Percentiles rank a stretch among this genome's conserved stretches.
Evolutionary conservation across 2,888 invertebrate genomes (phyloP).

Genomic region (Ectemnius continuus): DNA sequence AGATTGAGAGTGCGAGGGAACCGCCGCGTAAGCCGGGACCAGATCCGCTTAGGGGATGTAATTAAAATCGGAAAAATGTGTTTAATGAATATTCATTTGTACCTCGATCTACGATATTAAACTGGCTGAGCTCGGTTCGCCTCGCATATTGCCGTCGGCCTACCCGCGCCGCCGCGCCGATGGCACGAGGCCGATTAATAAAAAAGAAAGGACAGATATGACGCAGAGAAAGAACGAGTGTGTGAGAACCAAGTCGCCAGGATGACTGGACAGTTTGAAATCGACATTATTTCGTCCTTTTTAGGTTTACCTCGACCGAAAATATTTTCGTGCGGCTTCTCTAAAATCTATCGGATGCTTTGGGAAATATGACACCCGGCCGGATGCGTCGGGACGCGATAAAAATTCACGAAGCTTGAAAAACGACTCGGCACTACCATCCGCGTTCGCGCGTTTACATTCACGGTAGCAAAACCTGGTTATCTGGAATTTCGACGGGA

Average conservation of each 20-base stretch:
- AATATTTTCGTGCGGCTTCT: slow-evolving; percentile 44
- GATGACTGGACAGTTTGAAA: slow-evolving; percentile 49
- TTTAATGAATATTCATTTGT: slow-evolving; percentile 75
- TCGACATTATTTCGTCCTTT: slow-evolving; percentile 35
- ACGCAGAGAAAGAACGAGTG: slow-evolving; percentile 15
- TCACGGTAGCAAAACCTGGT: slow-evolving; percentile 39
- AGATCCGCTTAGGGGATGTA: slow-evolving; percentile 77
- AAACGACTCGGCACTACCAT: slow-evolving; percentile 43
- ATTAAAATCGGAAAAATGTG: slow-evolving; percentile 77
- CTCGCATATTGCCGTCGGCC: slow-evolving; percentile 64
- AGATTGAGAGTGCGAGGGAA: slow-evolving; percentile 35
- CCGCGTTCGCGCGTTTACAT: slow-evolving; percentile 32
- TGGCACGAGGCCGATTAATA: slow-evolving; percentile 60
- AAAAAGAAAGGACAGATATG: slow-evolving; percentile 30
- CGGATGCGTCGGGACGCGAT: slow-evolving; percentile 58
- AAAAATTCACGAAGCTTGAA: slow-evolving; percentile 62
- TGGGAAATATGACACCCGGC: slow-evolving; percentile 54
- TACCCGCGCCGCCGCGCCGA: slow-evolving; percentile 44
- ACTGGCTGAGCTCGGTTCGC: slow-evolving; percentile 60
- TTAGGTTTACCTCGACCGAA: slow-evolving; percentile 48
- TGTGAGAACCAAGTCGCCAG: slow-evolving; percentile 25
- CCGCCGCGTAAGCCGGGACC: slow-evolving; percentile 65
- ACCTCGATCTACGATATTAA: slow-evolving; percentile 68
- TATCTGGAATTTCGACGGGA: slow-evolving; percentile 38
- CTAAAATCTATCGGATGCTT: slow-evolving; percentile 56